Percentiles rank a stretch among this genome's conserved stretches.
These are phyloP conservation scores for Clitarchus hookeri DNA, from an alignment of 2,888 invertebrate species.

Conservation along the genomic window DNA sequence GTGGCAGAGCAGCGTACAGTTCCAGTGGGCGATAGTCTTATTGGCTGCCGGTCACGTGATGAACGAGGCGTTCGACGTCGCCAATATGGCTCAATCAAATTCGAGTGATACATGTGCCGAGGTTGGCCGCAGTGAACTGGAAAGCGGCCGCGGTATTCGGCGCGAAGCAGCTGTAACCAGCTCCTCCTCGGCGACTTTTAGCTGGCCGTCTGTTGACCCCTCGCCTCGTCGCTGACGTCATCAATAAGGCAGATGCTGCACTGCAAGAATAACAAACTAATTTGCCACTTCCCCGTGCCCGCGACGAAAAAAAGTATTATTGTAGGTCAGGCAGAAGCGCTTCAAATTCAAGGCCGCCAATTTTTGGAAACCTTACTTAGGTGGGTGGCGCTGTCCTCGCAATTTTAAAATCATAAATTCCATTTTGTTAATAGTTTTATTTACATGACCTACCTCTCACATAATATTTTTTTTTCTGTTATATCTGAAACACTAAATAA, in stretches of 20 bases:
- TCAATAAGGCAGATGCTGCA: neutral
- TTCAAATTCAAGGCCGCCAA: neutral
- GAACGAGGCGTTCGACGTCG: neutral
- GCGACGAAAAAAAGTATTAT: neutral
- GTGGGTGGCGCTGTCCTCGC: no score
- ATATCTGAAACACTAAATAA: no score
- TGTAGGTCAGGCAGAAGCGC: neutral
- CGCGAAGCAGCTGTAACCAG: no score
- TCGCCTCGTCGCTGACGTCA: neutral
- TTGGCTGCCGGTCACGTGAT: neutral
- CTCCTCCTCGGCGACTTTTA: no score
- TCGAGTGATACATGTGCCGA: neutral
- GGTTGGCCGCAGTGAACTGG: neutral
- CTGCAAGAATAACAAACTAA: neutral
- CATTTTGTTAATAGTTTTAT: no score
- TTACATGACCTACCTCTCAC: no score
- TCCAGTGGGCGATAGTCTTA: neutral
- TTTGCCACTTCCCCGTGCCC: neutral
- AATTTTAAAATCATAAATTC: no score
- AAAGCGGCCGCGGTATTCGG: no score
- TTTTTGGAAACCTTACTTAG: neutral
- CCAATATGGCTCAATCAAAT: neutral
- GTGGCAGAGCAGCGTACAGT: neutral
- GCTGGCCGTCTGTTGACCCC: neutral
- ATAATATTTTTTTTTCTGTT: no score